phyloP scores from a whole-genome alignment of 30 jellyfish, hydroid and myxozoan species.

The Aurelia sp. region DNA sequence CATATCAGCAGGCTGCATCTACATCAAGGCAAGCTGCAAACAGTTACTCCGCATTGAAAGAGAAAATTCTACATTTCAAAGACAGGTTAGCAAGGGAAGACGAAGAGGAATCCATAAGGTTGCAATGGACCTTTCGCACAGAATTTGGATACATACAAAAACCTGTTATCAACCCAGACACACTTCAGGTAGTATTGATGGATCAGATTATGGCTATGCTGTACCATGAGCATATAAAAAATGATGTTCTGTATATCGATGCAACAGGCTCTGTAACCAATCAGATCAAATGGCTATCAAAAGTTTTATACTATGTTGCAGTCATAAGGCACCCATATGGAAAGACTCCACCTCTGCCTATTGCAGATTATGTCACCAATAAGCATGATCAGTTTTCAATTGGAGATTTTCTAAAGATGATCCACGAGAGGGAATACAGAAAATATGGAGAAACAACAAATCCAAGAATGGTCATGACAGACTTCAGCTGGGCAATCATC shows the following conservation, averaged over 20 bases:
- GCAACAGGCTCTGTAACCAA: too few relatives aligned
- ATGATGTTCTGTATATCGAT: too few relatives aligned
- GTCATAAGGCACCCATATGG: too few relatives aligned
- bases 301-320: too few relatives aligned
- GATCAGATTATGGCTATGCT: too few relatives aligned
- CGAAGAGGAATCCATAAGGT: constrained; percentile 14
- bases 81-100: background rate
- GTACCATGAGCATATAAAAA: too few relatives aligned
- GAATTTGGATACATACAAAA: constrained; percentile 54
- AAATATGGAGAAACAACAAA: background rate
- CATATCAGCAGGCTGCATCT: constrained; percentile 20
- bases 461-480: constrained; percentile 34
- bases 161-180: too few relatives aligned
- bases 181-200: too few relatives aligned
- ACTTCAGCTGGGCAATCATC: constrained; percentile 30
- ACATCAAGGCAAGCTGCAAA: constrained; percentile 11
- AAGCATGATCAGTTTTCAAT: constrained; percentile 36
- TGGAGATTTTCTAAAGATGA: constrained; percentile 13
- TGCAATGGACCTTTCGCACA: background rate
- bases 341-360: too few relatives aligned
- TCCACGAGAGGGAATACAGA: constrained; percentile 18
- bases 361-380: too few relatives aligned
- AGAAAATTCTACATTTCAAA: background rate
- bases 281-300: too few relatives aligned
- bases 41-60: background rate